Evolutionary conservation across 2,113 vertebrate genomes (phyloP).

Genomic region (Bubo bubo): DNA sequence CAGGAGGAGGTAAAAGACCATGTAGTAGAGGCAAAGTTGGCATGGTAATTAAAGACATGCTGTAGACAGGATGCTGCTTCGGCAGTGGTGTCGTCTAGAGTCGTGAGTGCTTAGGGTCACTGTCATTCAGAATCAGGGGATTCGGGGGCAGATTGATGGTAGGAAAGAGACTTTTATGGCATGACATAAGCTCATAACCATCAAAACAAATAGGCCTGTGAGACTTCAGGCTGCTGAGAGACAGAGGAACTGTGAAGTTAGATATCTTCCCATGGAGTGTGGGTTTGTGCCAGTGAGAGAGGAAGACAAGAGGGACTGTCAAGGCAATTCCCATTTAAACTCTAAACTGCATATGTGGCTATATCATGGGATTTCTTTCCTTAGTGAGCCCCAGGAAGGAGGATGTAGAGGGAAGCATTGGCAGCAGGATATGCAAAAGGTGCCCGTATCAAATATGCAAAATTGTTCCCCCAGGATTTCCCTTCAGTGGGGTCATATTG

Average conservation of each 20-base stretch:
- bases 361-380: not conserved
- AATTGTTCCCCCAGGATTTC: conserved; percentile 34
- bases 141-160: not conserved
- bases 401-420: not conserved
- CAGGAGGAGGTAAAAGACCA: not conserved
- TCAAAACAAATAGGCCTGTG: not conserved
- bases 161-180: not conserved
- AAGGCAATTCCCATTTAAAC: not conserved
- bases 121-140: not conserved
- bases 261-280: not conserved
- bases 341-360: not conserved
- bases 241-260: not conserved
- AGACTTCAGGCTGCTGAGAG: not conserved
- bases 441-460: not conserved
- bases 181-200: not conserved
- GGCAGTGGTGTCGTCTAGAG: rapidly evolving
- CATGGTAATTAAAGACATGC: not conserved
- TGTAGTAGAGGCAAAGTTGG: not conserved
- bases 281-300: not conserved
- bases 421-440: conserved; percentile 7
- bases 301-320: not conserved
- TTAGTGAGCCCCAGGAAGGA: not conserved
- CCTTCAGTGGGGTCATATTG: conserved; percentile 35
- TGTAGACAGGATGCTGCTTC: not conserved
- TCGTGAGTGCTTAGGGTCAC: rapidly evolving